Base-by-base conservation (phyloP, 2,888 invertebrate genomes). In the Conomelus anceps region DNA sequence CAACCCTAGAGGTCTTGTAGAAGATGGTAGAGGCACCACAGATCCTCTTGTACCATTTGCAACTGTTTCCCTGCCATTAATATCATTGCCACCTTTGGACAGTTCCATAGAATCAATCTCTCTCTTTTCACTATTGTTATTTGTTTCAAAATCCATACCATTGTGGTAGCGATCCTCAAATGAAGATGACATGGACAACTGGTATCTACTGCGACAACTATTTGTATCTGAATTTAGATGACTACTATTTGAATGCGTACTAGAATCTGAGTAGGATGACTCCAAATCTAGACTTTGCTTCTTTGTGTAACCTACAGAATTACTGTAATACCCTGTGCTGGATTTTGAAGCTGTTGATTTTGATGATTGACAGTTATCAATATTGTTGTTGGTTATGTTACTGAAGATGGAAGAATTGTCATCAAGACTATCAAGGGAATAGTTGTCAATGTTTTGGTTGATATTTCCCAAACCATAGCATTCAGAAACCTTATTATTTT, bases 1-100 rank as follows among this genome's bases (percentile, higher is more conserved):
- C 22, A 94, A 93, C 17, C 94, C 93, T 29, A 94, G 92, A 23
- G 94, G 94, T 23, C 94, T 93, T 90, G 93, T 93, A 23, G 94
- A 94, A 9, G 95, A 94, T 23, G 95, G 94, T 91, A 95, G 93
- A 0, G 95, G 94, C 11, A 91, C 88, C 22, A 90, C 29, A 85
- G 89, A 90, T 89, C 84, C 26, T 86, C 86, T 87, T 1, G 85
- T 23, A 88, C 63, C 87, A 84, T 88, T 89, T 9, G 87, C 63
- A 0, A 84, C 86, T 86, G 86, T 26, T 23, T 88, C 84, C n/a
- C 41, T 87, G n/a, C 88, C 88, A 84, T 90, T 24, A 84, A 24
- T 29, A 23, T 88, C 23, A 13, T 63, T 23, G 22, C 84, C 88
- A 24, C 22, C 26, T 7, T 26, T 11, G 26, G 26, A 26, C 26